A percentile compares a stretch with the other conserved stretches of the same genome.
Evolutionary conservation across 2,797 vertebrate genomes (phyloP).

Genomic region (Thripadectes ignobilis): DNA sequence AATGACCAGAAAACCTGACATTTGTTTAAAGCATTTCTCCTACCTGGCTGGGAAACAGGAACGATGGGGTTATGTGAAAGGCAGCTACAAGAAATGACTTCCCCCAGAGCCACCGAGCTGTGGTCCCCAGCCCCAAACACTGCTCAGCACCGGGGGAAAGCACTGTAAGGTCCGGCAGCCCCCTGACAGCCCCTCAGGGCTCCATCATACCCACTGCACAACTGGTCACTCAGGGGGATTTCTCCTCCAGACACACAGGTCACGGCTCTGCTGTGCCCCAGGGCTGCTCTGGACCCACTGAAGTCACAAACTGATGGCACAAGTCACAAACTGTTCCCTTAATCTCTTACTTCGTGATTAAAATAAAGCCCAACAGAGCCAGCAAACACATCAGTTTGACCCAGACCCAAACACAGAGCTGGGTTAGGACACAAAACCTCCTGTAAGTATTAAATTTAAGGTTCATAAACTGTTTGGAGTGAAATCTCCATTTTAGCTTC

Average conservation of each 20-base stretch:
- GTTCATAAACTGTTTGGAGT: not conserved
- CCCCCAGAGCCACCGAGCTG: not conserved
- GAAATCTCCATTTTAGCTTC: not conserved
- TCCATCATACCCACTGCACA: not conserved
- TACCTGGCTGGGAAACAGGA: not conserved
- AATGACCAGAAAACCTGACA: not conserved
- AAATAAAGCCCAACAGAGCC: not conserved
- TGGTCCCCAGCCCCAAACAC: not conserved
- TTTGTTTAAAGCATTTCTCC: not conserved
- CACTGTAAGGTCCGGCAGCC: rapidly evolving
- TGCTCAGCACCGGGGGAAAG: not conserved
- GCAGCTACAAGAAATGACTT: not conserved
- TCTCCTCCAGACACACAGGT: not conserved
- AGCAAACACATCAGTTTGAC: not conserved
- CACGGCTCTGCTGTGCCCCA: not conserved
- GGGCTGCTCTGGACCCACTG: not conserved
- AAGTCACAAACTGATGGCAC: not conserved
- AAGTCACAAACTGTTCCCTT: not conserved
- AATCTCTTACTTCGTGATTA: not conserved
- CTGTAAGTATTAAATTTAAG: not conserved
- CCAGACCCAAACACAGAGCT: not conserved
- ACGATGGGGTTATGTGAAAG: not conserved
- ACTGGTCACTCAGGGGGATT: not conserved
- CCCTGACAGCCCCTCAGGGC: not conserved
- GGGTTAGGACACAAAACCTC: not conserved